These are phyloP conservation scores for Tympanuchus pallidicinctus DNA, from an alignment of 2,113 vertebrate genomes.

Conservation along the genomic window DNA sequence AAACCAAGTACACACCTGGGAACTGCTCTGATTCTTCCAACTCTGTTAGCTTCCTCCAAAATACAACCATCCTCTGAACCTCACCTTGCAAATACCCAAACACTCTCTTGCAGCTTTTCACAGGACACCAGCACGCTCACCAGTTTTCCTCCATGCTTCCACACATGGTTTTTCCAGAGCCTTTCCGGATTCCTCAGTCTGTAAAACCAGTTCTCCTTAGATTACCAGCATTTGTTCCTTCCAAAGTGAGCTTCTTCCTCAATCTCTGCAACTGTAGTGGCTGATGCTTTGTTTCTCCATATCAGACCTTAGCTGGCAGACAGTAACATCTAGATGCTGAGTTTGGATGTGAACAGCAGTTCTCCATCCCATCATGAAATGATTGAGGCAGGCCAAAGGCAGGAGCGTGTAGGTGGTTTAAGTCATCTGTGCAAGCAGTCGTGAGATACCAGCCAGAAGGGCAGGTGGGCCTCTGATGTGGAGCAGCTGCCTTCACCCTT, in stretches of 20 bases:
- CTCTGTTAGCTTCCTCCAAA: background rate
- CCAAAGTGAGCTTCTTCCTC: background rate
- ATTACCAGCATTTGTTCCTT: background rate
- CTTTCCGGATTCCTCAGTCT: background rate
- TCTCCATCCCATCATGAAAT: background rate
- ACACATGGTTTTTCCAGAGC: background rate
- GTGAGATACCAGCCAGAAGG: background rate
- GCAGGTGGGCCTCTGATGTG: background rate
- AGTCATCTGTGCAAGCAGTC: background rate
- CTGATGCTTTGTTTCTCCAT: background rate
- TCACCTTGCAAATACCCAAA: background rate
- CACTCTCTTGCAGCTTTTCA: background rate
- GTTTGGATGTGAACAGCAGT: background rate
- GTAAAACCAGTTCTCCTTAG: background rate
- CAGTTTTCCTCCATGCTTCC: background rate
- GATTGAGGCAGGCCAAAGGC: background rate
- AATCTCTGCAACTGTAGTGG: background rate
- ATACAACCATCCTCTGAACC: background rate
- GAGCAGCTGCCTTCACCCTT: background rate
- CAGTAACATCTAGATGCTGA: background rate
- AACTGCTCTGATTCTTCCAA: background rate
- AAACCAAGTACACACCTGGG: background rate
- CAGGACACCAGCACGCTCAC: background rate
- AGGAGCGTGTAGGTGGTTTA: accelerated
- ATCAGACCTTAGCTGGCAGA: background rate